Evolutionary conservation across 2,113 vertebrate species (phyloP), one percentile per base, ranked within the genome.

Genomic region (Cheilinus undulatus): DNA sequence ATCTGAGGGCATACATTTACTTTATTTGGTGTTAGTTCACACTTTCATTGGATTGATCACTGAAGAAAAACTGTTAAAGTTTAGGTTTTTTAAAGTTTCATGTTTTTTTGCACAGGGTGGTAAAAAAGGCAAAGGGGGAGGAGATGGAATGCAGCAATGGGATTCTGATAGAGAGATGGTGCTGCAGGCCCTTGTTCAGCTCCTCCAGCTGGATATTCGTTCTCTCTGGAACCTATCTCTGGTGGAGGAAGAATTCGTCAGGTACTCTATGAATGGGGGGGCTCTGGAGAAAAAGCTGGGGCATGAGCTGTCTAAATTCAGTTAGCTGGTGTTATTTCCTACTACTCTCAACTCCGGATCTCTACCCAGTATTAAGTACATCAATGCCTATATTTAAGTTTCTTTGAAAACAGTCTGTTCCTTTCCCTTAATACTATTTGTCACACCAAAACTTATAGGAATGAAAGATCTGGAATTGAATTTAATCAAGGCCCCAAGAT

Each of bases 201-300:
- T 99, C 26, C 93, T 99, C 34, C 97, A 99, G 80, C 80, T 99
- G 85, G 95, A 98, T 57, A 94, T 99, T 52, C 91, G 88, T 42
- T 93, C 89, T 9, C 94, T 99, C 13, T 99, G 97, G 97, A 93
- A 73, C 67, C 93, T 95, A 65, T 95, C 94, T 0, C 19, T 92
- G 27, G 95, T 97, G 23, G 97, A 99, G 75, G 97, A 98, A 84
- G 96, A 98, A 28, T 98, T 99, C 88, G 91, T 96, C 78, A 96
- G 95, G 97, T 98, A 70, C 28, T 45, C 4, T 42, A 22, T 4
- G 20, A 42, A 24, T 36, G 5, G 17, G 22, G n/a, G 26, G 51
- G 24, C 13, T 49, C 36, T 58, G 23, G 28, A 19, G 10, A 22
- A 26, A 27, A 48, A 0, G 38, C 13, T 59, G 13, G 43, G 13